Evolutionary conservation across 2,888 invertebrate genomes (phyloP), one percentile per base, ranked within the genome.

Genomic region (Nematopogon swammerdamellus): DNA sequence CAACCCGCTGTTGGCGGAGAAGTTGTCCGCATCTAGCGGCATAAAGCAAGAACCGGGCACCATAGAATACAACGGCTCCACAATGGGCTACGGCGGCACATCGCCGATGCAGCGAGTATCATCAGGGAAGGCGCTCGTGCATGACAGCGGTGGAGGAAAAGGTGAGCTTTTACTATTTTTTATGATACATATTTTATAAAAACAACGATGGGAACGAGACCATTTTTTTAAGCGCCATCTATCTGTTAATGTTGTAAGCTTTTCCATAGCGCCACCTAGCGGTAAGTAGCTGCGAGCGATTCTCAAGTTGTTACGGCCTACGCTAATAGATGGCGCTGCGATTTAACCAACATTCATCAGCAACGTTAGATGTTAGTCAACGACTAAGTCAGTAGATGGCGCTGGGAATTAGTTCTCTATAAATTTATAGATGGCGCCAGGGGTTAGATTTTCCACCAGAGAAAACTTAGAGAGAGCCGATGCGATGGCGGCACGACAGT

Each of bases 1-100:
- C 46, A 94, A 94, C 72, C 94, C 94, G 16, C 72, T 94, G 56
- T 81, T 94, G 54, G 93, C 93, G 58, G 93, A 93, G 82, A 88
- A 88, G 66, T 70, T 84, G 56, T 84, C 93, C 62, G 91, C 91
- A 82, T 84, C 82, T 72, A 76, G 80, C 71, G 72, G 81, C 65
- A 72, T 83, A 71, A 79, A 82, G 72, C 77, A 80, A 54, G 79
- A 81, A 60, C 81, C 81, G 10, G 65, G 75, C 54, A 79, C 76
- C 53, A 70, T 73, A 53, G 80, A 80, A 58, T 81, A 80, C 61
- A 75, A 67, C 60, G 79, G 77, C 49, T n/a, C 45, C 6, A 64
- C 73, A 59, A 76, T 80, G 74, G 79, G 74, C 67, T 80, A 80
- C 56, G 80, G 80, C 49, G 76, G 67, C 53, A 69, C 72, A 42